Conservation (phyloP, 2,113 vertebrate genomes). For the Campylomormyrus tamandua region DNA sequence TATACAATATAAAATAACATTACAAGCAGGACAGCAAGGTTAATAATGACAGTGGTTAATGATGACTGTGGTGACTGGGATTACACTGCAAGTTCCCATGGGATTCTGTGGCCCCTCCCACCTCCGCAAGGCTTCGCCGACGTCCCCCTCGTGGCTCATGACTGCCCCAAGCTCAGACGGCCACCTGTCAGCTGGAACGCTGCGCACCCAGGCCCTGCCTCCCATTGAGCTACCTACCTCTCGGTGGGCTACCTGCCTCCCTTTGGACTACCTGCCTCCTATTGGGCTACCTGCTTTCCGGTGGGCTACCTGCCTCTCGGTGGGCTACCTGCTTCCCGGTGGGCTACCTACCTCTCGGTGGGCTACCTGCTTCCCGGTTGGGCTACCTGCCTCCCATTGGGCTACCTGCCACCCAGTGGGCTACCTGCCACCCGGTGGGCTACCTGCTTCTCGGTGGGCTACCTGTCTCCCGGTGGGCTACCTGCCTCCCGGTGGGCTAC, state of each 20-base stretch:
- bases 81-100: background rate
- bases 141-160: slow-evolving; percentile 15
- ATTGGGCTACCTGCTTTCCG: too few species aligned
- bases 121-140: slow-evolving; percentile 38
- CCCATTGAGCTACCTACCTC: too few species aligned
- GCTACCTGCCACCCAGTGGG: slow-evolving; percentile 27
- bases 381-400: slow-evolving; percentile 2
- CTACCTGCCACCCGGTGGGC: slow-evolving; percentile 45
- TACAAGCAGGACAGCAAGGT: too few species aligned
- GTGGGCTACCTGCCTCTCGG: too few species aligned
- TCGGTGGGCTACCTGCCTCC: too few species aligned
- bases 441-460: slow-evolving; percentile 24
- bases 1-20: too few species aligned
- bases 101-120: background rate
- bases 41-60: too few species aligned
- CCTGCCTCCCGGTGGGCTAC: too few species aligned
- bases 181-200: background rate
- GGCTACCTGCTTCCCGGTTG: fast-evolving
- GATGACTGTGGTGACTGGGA: background rate
- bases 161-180: background rate
- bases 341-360: too few species aligned
- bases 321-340: too few species aligned
- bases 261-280: too few species aligned
- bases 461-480: slow-evolving; percentile 2
- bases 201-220: slow-evolving; percentile 34